Conservation (phyloP, 2,888 invertebrate genomes). For the Lochmaea capreae region DNA sequence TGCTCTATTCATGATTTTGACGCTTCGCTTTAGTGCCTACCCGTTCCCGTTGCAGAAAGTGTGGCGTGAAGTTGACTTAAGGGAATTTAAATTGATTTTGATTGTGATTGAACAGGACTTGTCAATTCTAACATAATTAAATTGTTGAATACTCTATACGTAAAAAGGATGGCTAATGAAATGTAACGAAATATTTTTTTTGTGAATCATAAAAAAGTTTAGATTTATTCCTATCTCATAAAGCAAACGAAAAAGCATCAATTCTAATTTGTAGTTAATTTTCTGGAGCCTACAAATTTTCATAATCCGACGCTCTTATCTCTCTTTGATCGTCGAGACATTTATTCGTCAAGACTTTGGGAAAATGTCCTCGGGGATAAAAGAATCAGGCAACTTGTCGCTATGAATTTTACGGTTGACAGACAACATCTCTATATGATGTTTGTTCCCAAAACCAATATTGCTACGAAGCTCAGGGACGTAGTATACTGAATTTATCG, state of each 20-base stretch:
- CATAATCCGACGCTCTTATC: slow-evolving; percentile 15
- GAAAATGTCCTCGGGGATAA: slow-evolving; percentile 45
- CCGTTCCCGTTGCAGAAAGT: slow-evolving; percentile 17
- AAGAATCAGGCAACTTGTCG: slow-evolving; percentile 56
- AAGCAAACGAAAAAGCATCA: neutral
- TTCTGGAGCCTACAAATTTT: slow-evolving; percentile 20
- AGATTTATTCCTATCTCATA: no score
- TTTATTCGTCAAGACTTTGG: slow-evolving; percentile 43
- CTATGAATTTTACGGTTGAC: slow-evolving; percentile 59
- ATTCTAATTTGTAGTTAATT: slow-evolving; percentile 24
- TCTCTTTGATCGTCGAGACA: slow-evolving; percentile 39
- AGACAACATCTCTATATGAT: slow-evolving; percentile 54
- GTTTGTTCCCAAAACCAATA: slow-evolving; percentile 57
- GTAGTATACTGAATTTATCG: neutral
- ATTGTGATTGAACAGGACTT: neutral
- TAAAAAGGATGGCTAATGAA: neutral
- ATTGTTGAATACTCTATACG: neutral
- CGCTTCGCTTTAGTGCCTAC: slow-evolving; percentile 55
- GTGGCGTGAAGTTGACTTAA: slow-evolving; percentile 13
- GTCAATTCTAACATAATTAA: neutral
- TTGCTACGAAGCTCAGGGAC: slow-evolving; percentile 51
- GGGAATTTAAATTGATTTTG: slow-evolving; percentile 5
- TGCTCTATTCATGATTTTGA: slow-evolving; percentile 54
- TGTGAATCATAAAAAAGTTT: no score
- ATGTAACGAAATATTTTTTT: neutral